phyloP scores from a whole-genome alignment of 2,797 vertebrate genomes.

The Danionella dracula region DNA sequence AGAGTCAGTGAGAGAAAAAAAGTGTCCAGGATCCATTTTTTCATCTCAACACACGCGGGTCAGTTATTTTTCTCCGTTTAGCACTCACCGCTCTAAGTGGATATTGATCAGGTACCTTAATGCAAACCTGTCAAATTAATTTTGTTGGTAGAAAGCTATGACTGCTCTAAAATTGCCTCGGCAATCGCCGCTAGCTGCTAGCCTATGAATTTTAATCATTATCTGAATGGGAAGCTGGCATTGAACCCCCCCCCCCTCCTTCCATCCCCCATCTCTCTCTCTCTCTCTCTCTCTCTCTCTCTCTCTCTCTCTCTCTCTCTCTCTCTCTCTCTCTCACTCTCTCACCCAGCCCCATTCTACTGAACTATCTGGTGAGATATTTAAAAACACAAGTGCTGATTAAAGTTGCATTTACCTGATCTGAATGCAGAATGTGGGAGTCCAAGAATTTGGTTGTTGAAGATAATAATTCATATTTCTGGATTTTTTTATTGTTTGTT shows the following conservation, averaged over 20 bases:
- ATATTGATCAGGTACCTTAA: conserved; percentile 99
- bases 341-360: conserved; percentile 22
- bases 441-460: no score
- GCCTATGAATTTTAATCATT: conserved; percentile 97
- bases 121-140: conserved; percentile 99
- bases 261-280: no score
- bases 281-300: conserved; percentile 24
- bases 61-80: conserved; percentile 98
- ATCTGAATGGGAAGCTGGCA: conserved; percentile 83
- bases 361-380: conserved; percentile 18
- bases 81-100: conserved; percentile 97
- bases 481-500: no score
- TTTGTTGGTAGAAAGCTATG: conserved; percentile 95
- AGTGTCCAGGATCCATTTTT: conserved; percentile 98
- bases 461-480: no score
- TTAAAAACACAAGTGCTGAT: conserved; percentile 10
- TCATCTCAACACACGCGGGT: conserved; percentile 83
- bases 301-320: conserved; percentile 22
- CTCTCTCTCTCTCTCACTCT: conserved; percentile 17
- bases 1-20: neutral
- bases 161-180: conserved; percentile 95
- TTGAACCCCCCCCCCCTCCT: no score
- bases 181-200: conserved; percentile 77
- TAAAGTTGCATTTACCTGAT: conserved; percentile 41
- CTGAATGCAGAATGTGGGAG: conserved; percentile 7